phyloP scores from a whole-genome alignment of 2,113 vertebrate genomes.

The Xenopus tropicalis region UCB_Xtro_10.0 CM004445.2:72208001-72208500 shows the following conservation, averaged over 20 bases:
- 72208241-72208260: slow-evolving; percentile 42
- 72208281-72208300: slow-evolving; percentile 29
- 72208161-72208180: slow-evolving; percentile 24
- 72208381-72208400: slow-evolving; percentile 11
- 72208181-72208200: slow-evolving; percentile 16
- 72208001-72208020: too few species aligned
- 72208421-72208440: slow-evolving; percentile 17
- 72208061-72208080: background rate
- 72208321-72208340: slow-evolving; percentile 33
- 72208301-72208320: slow-evolving; percentile 44
- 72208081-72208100: background rate
- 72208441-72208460: slow-evolving; percentile 16
- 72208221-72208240: slow-evolving; percentile 42
- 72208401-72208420: slow-evolving; percentile 19
- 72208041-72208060: too few species aligned
- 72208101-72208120: background rate
- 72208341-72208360: slow-evolving; percentile 40
- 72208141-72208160: slow-evolving; percentile 12
- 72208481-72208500: slow-evolving; percentile 31
- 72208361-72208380: slow-evolving; percentile 2
- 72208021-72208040: too few species aligned
- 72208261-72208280: slow-evolving; percentile 44
- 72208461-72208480: slow-evolving; percentile 2
- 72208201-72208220: slow-evolving; percentile 19
- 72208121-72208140: background rate